phyloP scores from a whole-genome alignment of 2,888 invertebrate genomes.

The Rhagophthalmus giganteus region DNA sequence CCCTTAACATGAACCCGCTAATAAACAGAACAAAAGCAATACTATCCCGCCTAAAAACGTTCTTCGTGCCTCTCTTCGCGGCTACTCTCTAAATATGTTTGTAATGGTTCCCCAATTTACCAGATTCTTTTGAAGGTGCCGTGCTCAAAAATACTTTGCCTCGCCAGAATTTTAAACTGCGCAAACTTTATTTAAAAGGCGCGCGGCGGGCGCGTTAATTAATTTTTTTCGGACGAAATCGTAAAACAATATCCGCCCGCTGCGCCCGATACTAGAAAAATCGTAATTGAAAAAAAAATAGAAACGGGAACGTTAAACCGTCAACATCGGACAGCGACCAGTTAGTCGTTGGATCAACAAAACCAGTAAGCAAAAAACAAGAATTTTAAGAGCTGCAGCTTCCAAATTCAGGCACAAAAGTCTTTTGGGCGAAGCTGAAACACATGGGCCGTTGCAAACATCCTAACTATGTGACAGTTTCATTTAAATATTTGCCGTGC shows the following conservation, averaged over 20 bases:
- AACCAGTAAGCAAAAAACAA: slow-evolving; percentile 38
- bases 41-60: slow-evolving; percentile 50
- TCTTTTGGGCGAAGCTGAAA: slow-evolving; percentile 36
- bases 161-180: slow-evolving; percentile 16
- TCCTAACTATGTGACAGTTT: slow-evolving; percentile 47
- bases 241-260: too few species aligned
- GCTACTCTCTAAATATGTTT: slow-evolving; percentile 48
- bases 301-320: slow-evolving; percentile 20
- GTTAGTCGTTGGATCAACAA: slow-evolving; percentile 27
- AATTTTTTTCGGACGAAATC: not conserved
- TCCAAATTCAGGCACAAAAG: slow-evolving; percentile 40
- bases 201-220: too few species aligned
- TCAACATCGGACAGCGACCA: slow-evolving; percentile 31
- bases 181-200: slow-evolving; percentile 3
- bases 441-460: slow-evolving; percentile 41
- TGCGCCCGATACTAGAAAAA: not conserved
- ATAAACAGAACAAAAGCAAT: slow-evolving; percentile 50
- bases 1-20: slow-evolving; percentile 41
- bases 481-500: slow-evolving; percentile 43
- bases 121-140: slow-evolving; percentile 36
- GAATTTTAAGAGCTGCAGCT: slow-evolving; percentile 41
- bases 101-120: slow-evolving; percentile 53
- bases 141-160: slow-evolving; percentile 19
- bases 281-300: slow-evolving; percentile 14
- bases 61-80: slow-evolving; percentile 38